Evolutionary conservation across 92 coral and sea anemone genomes (phyloP), one percentile per base, ranked within the genome.

Genomic region (Bergia sp.): DNA sequence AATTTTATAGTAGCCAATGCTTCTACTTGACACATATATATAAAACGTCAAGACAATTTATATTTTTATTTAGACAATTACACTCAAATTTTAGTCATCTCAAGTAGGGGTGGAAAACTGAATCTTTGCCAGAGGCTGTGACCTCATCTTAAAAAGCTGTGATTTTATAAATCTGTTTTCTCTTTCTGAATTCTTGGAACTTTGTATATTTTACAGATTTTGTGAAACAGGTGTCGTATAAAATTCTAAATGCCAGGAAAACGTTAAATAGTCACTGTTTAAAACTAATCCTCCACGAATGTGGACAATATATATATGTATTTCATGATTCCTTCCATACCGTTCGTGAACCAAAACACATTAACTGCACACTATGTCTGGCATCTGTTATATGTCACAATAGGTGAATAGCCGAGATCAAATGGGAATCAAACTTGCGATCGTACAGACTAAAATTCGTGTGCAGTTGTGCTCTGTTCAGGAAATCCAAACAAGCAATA

Each of bases 101-200:
- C 29, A 61, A 61, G 69, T 61, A 18, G 69, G 69, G 29, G 69
- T 4, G 82, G 20, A 37, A 37, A 47, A 8, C 36, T 45, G 82
- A 79, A 79, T 11, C 41, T 20, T 38, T 38, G 85, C 85, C 85
- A 39, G 67, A 11, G 85, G 85, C 85, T 37, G 37, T 81, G 80
- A 76, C 43, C 67, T 79, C 40, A 21, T 81, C 20, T 20, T 37
- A 7, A 41, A 37, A 73, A 73, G 16, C 23, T 61, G 69, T 57
- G 64, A 45, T 10, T 79, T 9, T 79, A 21, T 40, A 55, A 20
- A 61, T 81, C 85, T 81, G 85, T 81, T 81, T 40, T 37, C 85
- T 61, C 10, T 37, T 81, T 58, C 6, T 40, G 50, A 37, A 53
- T 38, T 42, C 37, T 36, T 18, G 13, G 29, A 61, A 38, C 45